Percentiles rank a stretch among this genome's conserved stretches.
These are phyloP conservation scores for Oreohelix idahoensis DNA, from an alignment of 1,140 invertebrate species.

Conservation along the genomic window DNA sequence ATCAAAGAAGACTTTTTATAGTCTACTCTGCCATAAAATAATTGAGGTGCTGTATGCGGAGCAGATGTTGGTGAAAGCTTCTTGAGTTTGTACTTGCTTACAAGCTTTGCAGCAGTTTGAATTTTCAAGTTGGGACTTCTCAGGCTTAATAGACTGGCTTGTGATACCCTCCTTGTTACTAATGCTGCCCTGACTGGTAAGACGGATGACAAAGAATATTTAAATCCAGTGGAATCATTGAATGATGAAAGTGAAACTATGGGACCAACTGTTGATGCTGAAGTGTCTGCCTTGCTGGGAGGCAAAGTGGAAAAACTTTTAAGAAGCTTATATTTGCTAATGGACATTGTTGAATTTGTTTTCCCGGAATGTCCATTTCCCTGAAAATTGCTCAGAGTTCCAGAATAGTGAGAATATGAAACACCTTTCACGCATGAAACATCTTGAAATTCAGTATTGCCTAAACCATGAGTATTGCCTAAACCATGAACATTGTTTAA, in stretches of 20 bases:
- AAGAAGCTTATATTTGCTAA: background rate
- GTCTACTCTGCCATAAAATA: background rate
- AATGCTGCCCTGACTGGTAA: background rate
- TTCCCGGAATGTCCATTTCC: no score
- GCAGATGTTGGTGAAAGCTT: constrained; percentile 35
- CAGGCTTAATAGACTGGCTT: background rate
- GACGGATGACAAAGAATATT: no score
- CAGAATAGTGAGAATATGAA: background rate
- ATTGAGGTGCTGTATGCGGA: background rate
- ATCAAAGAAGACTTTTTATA: background rate
- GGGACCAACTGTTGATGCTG: background rate
- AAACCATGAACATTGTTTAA: background rate
- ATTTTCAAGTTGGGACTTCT: constrained; percentile 14
- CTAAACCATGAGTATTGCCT: no score
- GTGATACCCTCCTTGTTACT: background rate
- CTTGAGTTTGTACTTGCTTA: constrained; percentile 39
- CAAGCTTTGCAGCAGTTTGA: constrained; percentile 30
- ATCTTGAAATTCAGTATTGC: no score
- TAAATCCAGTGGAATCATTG: background rate
- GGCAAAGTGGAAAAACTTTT: background rate
- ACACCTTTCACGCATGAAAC: background rate
- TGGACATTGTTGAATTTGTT: background rate
- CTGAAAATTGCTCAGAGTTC: background rate
- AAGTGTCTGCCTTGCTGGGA: no score
- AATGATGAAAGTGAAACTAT: background rate